phyloP scores from a whole-genome alignment of 2,888 invertebrate genomes.

The Napeogenes sylphis region DNA sequence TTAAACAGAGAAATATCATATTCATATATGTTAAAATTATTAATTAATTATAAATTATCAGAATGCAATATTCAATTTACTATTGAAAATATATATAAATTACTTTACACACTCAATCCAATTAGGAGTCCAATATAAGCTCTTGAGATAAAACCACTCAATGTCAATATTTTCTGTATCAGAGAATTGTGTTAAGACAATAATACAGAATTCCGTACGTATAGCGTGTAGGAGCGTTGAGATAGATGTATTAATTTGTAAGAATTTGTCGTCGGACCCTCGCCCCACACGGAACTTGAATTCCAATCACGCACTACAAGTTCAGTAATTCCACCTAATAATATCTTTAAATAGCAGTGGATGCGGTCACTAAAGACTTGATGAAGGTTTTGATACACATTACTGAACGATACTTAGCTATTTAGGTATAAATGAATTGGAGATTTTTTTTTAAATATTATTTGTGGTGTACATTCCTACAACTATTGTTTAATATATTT shows the following conservation, averaged over 20 bases:
- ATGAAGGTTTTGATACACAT: slow-evolving; percentile 7
- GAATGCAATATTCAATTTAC: too few species aligned
- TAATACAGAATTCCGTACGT: slow-evolving; percentile 72
- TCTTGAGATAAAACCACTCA: slow-evolving; percentile 39
- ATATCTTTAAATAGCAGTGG: slow-evolving; percentile 70
- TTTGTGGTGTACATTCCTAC: too few species aligned
- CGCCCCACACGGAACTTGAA: slow-evolving; percentile 50
- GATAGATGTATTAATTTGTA: slow-evolving; percentile 78
- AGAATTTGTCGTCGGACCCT: slow-evolving; percentile 75
- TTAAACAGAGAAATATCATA: too few species aligned
- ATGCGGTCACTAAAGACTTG: slow-evolving; percentile 19
- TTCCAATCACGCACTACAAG: slow-evolving; percentile 78
- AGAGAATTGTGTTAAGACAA: slow-evolving; percentile 51
- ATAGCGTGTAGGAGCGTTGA: slow-evolving; percentile 60
- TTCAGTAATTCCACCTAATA: slow-evolving; percentile 76
- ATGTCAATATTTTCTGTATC: slow-evolving; percentile 46
- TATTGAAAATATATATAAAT: background rate
- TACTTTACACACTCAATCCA: slow-evolving; percentile 26
- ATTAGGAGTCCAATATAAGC: slow-evolving; percentile 11
- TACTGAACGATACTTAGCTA: background rate
- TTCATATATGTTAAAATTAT: too few species aligned
- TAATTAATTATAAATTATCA: too few species aligned
- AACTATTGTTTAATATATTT: too few species aligned
- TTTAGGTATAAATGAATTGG: too few species aligned
- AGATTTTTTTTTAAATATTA: too few species aligned